phyloP scores from a whole-genome alignment of 2,113 vertebrate genomes.

The Hyla sarda region DNA sequence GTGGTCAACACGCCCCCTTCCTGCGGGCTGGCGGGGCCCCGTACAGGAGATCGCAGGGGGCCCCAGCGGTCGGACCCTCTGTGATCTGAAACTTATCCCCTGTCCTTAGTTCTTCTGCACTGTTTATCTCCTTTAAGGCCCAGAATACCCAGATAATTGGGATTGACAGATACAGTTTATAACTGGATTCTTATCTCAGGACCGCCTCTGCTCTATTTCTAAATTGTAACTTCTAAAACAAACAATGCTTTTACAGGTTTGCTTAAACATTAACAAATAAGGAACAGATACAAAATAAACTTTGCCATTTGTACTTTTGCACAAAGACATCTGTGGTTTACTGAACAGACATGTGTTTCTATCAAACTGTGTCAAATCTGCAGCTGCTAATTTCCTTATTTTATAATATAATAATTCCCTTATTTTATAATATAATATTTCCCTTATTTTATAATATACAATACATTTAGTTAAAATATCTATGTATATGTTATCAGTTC shows the following conservation, averaged over 20 bases:
- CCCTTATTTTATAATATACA: background rate
- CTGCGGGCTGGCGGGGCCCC: too few relatives aligned
- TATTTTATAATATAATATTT: background rate
- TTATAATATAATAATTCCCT: too few relatives aligned
- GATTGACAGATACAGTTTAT: background rate
- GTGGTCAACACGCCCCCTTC: too few relatives aligned
- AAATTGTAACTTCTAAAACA: background rate
- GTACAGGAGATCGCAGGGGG: too few relatives aligned
- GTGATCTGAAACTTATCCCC: too few relatives aligned
- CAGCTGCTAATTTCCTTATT: background rate
- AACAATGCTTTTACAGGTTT: background rate
- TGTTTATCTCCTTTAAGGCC: too few relatives aligned
- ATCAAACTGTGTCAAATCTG: background rate
- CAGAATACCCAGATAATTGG: too few relatives aligned
- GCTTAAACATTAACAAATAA: background rate
- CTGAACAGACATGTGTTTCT: background rate
- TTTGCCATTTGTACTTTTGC: background rate
- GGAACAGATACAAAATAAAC: slow-evolving; percentile 2
- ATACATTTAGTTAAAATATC: background rate
- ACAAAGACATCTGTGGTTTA: background rate
- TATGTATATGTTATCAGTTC: too few relatives aligned
- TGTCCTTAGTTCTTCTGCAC: too few relatives aligned
- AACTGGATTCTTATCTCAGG: background rate
- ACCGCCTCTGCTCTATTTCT: background rate
- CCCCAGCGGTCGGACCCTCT: too few relatives aligned